Evolutionary conservation across 2,113 vertebrate genomes (phyloP).

Genomic region (Plecotus auritus): DNA sequence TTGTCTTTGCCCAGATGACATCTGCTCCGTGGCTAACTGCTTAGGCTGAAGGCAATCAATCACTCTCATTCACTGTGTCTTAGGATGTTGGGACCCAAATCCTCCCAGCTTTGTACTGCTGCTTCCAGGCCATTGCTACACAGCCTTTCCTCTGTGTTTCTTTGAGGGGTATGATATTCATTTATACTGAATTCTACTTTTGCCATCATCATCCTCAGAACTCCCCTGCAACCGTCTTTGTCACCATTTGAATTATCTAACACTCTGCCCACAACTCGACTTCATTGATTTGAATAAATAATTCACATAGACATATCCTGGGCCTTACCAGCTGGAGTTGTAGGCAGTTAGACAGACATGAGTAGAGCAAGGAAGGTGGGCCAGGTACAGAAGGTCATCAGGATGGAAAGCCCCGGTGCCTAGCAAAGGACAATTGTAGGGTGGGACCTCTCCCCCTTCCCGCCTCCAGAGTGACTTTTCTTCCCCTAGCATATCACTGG

Average conservation of each 20-base stretch:
- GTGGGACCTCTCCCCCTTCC: no score
- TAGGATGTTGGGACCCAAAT: not conserved
- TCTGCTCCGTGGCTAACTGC: not conserved
- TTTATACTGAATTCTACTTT: not conserved
- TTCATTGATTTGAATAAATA: not conserved
- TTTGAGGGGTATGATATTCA: not conserved
- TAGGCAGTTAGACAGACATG: no score
- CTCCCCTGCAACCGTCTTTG: not conserved
- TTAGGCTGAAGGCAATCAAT: not conserved
- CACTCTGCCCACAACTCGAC: not conserved
- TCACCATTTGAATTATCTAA: not conserved
- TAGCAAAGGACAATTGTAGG: no score
- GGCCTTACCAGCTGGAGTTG: not conserved
- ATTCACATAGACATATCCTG: not conserved
- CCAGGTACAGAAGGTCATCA: no score
- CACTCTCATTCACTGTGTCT: not conserved
- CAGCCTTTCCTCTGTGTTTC: not conserved
- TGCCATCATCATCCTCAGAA: not conserved
- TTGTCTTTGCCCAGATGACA: not conserved
- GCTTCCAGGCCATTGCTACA: not conserved
- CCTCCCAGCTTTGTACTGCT: not conserved
- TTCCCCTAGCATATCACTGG: no score
- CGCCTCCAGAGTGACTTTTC: no score
- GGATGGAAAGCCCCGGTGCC: no score
- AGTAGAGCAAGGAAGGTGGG: no score